Conservation (phyloP, 2,113 vertebrate species). For the Natator depressus region DNA sequence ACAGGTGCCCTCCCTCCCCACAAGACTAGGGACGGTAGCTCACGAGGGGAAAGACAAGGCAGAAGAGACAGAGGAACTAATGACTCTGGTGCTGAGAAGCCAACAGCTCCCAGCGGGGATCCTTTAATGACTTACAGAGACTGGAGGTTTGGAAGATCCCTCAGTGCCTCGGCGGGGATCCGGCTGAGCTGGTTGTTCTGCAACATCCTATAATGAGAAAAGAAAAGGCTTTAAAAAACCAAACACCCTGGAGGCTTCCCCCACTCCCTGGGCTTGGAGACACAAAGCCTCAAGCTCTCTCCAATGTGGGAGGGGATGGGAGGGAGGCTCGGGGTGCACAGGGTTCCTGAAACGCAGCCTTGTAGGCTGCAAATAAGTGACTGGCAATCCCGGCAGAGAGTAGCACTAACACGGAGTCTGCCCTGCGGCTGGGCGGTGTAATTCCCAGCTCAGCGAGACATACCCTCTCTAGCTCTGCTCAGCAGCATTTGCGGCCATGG, state of each 20-base stretch:
- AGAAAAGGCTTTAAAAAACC: constrained; percentile 23
- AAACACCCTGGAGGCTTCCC: background rate
- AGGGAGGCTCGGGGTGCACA: rapidly evolving
- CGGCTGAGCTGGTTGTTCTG: constrained; percentile 93
- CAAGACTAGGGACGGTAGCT: constrained; percentile 2
- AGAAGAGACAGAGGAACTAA: constrained; percentile 38
- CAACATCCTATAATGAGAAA: constrained; percentile 87
- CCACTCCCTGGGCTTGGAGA: background rate
- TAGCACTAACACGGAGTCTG: background rate
- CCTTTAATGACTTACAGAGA: constrained; percentile 90
- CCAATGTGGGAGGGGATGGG: background rate
- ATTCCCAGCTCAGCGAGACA: background rate
- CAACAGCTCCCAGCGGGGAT: background rate
- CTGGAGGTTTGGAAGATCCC: constrained; percentile 93
- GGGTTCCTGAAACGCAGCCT: background rate
- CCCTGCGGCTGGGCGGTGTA: background rate
- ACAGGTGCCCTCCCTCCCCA: background rate
- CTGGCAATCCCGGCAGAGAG: background rate
- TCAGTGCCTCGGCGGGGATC: constrained; percentile 89
- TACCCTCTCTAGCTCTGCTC: background rate
- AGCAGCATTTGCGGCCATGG: background rate
- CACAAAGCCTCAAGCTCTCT: background rate
- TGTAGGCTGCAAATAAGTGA: background rate
- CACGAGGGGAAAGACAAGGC: constrained; percentile 33
- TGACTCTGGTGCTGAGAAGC: constrained; percentile 58